Evolutionary conservation across 1,140 invertebrate genomes (phyloP).

Genomic region (Magallana gigas): DNA sequence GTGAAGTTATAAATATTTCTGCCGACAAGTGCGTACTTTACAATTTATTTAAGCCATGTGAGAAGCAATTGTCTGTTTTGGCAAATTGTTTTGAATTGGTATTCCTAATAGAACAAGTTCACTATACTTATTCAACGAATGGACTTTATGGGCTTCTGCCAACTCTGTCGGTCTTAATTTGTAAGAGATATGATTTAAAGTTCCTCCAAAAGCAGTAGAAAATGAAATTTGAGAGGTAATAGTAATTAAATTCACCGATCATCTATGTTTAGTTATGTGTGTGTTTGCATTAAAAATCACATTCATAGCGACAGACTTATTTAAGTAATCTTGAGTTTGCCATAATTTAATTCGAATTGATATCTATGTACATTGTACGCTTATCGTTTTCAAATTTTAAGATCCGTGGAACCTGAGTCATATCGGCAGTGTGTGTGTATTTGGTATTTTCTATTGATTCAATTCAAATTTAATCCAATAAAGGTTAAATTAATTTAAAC

Average conservation of each 20-base stretch:
- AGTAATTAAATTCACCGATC: background rate
- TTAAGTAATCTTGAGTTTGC: no score
- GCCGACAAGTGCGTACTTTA: constrained; percentile 3
- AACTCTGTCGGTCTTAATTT: background rate
- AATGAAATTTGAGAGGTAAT: background rate
- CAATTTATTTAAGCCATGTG: background rate
- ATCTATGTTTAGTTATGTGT: no score
- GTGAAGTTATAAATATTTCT: constrained; percentile 16
- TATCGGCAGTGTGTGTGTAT: background rate
- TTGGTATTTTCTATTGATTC: background rate
- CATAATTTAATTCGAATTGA: no score
- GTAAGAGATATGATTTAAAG: constrained; percentile 6
- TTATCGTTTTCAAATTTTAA: no score
- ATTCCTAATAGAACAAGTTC: background rate
- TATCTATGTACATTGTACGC: no score
- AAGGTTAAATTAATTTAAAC: constrained; percentile 29
- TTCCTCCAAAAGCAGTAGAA: background rate
- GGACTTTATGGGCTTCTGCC: background rate
- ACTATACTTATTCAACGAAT: background rate
- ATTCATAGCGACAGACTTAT: no score
- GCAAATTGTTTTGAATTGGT: background rate
- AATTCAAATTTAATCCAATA: constrained; percentile 9
- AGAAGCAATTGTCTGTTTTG: constrained; percentile 24
- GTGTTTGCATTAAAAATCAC: no score
- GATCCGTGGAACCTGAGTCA: background rate